Base-by-base conservation (phyloP, 2,888 invertebrate species). In the Idaea dimidiata region DNA sequence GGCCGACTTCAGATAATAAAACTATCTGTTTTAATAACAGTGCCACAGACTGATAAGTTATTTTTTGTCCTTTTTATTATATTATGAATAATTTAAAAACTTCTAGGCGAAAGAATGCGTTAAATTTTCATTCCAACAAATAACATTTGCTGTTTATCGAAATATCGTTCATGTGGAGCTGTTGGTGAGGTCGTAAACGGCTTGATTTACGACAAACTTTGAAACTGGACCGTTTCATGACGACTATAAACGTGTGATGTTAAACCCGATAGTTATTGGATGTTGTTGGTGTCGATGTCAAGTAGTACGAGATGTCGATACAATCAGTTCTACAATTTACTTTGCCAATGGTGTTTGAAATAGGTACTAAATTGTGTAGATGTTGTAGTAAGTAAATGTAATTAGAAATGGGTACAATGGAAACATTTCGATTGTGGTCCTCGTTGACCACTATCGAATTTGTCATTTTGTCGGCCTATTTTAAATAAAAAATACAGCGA, bases 161-260 rank as follows among this genome's bases (percentile, higher is more conserved):
- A 56, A 18, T 56, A 56, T 56, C 56, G 56, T 17, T 56, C 17
- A 18, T 56, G 56, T 64, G 66, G 68, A 65, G 54, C 58, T 65
- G 62, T 69, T 67, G 66, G 69, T 60, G 56, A 60, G 62, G 65
- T 71, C 72, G 72, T 74, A 72, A 74, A 72, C 62, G 54, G 62
- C 17, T 24, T 72, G 70, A 71, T 74, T 74, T 74, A 74, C 62
- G 63, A 54, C 55, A 58, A 17, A 61, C 55, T 63, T 57, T 59
- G 60, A 32, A 59, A 66, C 64, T 58, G 64, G 58, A 32, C 61
- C 53, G 57, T 66, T 68, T 66, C 43, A 65, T 56, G 64, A 57
- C 58, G 60, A 32, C 62, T 64, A 65, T 70, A 65, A 67, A 66
- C 54, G 56, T 53, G 59, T 59, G 62, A 66, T 62, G 54, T 60